A percentile compares a stretch with the other conserved stretches of the same genome.
Evolutionary conservation across 2,888 invertebrate genomes (phyloP).

Genomic region (Cataglyphis rosenhaueri): DNA sequence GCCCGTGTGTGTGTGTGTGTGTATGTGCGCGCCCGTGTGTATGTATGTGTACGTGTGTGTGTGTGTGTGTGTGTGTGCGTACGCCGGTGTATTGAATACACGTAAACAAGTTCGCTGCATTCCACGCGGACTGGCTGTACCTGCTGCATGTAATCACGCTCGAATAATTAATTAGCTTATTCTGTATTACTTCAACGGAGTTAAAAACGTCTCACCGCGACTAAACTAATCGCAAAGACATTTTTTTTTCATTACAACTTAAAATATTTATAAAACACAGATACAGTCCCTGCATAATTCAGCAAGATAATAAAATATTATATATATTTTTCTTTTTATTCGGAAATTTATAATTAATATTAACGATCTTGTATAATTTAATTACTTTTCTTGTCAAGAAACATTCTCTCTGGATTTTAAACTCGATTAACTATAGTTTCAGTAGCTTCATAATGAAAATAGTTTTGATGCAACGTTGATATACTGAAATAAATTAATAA

Average conservation of each 20-base stretch:
- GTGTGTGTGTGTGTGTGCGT: not conserved
- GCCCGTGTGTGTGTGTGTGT: not conserved
- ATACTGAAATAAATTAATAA: slow-evolving; percentile 14
- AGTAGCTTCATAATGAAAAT: not conserved
- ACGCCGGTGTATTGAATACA: slow-evolving; percentile 18
- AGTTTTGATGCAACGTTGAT: slow-evolving; percentile 20
- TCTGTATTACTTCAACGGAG: slow-evolving; percentile 49
- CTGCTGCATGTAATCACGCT: slow-evolving; percentile 59
- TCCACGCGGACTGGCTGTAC: slow-evolving; percentile 54
- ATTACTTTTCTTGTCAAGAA: slow-evolving; percentile 12
- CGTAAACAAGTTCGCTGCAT: slow-evolving; percentile 51
- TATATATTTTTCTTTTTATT: not conserved
- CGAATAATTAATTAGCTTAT: slow-evolving; percentile 62
- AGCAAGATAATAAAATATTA: slow-evolving; percentile 19
- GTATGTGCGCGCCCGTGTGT: too few relatives aligned
- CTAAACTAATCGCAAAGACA: slow-evolving; percentile 34
- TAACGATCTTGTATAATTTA: slow-evolving; percentile 24
- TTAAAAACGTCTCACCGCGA: slow-evolving; percentile 49
- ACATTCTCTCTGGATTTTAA: slow-evolving; percentile 16
- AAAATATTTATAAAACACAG: slow-evolving; percentile 21
- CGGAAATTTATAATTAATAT: slow-evolving; percentile 33
- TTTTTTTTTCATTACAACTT: slow-evolving; percentile 32
- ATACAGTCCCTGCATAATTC: not conserved
- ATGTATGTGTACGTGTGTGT: not conserved
- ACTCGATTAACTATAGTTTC: slow-evolving; percentile 24